Conservation (phyloP, 2,113 vertebrate genomes). For the Gila orcuttii region DNA sequence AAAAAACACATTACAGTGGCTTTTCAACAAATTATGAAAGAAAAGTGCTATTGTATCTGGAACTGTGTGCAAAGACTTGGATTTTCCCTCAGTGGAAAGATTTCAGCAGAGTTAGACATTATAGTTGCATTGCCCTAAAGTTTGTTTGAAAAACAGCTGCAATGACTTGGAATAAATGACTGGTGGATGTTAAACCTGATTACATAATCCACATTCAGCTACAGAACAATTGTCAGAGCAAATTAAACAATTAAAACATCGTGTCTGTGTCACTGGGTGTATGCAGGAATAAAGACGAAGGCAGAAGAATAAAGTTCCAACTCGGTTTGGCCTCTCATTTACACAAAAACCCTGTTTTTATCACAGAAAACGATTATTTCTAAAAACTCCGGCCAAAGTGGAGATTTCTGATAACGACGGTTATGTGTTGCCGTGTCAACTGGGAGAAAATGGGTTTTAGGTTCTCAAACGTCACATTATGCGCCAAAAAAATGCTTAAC, state of each 20-base stretch:
- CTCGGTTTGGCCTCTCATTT: no score
- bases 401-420: no score
- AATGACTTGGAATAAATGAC: conserved; percentile 6
- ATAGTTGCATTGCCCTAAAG: conserved; percentile 8
- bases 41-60: background rate
- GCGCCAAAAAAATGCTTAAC: no score
- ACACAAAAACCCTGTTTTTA: no score
- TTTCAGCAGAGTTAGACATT: background rate
- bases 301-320: no score
- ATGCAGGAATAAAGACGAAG: no score
- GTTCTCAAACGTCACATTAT: no score
- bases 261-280: no score
- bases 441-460: no score
- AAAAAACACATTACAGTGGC: conserved; percentile 41
- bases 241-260: conserved; percentile 1
- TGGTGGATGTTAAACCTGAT: conserved; percentile 1
- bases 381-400: no score
- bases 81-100: background rate
- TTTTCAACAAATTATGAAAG: conserved; percentile 42
- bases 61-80: background rate
- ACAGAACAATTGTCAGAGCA: conserved; percentile 18
- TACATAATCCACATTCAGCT: background rate
- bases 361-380: no score
- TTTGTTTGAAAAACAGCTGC: background rate
- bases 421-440: no score